phyloP scores from a whole-genome alignment of 2,113 vertebrate species.

The Murina feae region DNA sequence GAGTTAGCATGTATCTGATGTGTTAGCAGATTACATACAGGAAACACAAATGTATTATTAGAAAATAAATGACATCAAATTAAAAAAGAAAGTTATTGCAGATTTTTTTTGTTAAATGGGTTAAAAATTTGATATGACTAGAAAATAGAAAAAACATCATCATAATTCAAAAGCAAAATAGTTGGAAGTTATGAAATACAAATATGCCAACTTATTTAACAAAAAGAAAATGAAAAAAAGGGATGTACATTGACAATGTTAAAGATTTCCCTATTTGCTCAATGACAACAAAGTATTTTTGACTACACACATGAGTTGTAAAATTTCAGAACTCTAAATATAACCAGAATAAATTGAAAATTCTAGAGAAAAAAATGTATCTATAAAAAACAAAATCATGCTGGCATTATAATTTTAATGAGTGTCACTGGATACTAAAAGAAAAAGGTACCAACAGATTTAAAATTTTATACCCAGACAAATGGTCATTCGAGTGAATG shows the following conservation, averaged over 20 bases:
- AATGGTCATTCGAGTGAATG: not conserved
- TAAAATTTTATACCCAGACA: slow-evolving; percentile 45
- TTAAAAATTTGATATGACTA: not conserved
- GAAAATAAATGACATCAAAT: not conserved
- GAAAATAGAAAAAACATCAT: not conserved
- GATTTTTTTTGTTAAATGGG: not conserved
- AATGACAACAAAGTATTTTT: not conserved
- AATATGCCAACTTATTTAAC: not conserved
- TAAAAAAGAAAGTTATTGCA: not conserved
- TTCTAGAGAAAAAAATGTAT: not conserved
- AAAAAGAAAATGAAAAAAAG: not conserved
- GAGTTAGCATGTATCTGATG: not conserved
- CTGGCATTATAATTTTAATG: not conserved
- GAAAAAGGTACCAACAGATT: not conserved
- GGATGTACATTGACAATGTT: fast-evolving
- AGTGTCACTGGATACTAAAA: not conserved
- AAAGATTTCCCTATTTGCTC: not conserved
- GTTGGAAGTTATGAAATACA: not conserved
- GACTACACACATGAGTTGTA: not conserved
- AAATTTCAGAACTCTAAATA: not conserved
- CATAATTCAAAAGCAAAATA: not conserved
- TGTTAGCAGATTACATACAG: not conserved
- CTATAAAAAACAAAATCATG: not conserved
- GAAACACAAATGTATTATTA: not conserved
- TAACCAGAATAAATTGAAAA: not conserved